Conservation (phyloP, 2,888 invertebrate genomes). For the Colostygia pectinataria region DNA sequence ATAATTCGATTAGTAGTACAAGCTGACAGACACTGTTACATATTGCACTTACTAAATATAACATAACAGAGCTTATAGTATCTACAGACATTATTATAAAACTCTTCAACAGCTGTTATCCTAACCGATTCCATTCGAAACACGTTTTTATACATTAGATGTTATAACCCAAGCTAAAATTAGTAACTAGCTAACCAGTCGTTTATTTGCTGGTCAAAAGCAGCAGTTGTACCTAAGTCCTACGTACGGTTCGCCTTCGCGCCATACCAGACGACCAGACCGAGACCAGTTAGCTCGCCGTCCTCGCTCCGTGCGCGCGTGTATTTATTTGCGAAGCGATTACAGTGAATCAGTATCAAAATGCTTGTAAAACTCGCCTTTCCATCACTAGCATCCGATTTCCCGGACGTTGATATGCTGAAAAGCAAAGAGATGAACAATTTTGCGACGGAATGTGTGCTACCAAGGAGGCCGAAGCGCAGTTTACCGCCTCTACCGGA, state of each 20-base stretch:
- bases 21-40: too few species aligned
- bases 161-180: too few species aligned
- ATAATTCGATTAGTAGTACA: too few species aligned
- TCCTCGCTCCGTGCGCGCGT: constrained; percentile 51
- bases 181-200: too few species aligned
- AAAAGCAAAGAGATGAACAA: constrained; percentile 61
- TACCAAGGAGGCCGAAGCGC: constrained; percentile 63
- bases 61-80: too few species aligned
- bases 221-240: too few species aligned
- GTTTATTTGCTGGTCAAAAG: too few species aligned
- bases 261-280: background rate
- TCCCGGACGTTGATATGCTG: constrained; percentile 68
- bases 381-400: constrained; percentile 50
- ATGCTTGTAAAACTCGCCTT: constrained; percentile 68
- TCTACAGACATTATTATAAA: too few species aligned
- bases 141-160: too few species aligned
- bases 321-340: constrained; percentile 29
- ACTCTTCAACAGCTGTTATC: too few species aligned
- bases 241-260: background rate
- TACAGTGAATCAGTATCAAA: constrained; percentile 4
- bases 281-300: constrained; percentile 44
- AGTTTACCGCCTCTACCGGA: constrained; percentile 67
- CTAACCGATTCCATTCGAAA: too few species aligned
- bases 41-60: too few species aligned
- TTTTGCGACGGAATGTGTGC: constrained; percentile 66